phyloP scores from a whole-genome alignment of 2,113 vertebrate genomes.

The Erythrocercus mccallii region DNA sequence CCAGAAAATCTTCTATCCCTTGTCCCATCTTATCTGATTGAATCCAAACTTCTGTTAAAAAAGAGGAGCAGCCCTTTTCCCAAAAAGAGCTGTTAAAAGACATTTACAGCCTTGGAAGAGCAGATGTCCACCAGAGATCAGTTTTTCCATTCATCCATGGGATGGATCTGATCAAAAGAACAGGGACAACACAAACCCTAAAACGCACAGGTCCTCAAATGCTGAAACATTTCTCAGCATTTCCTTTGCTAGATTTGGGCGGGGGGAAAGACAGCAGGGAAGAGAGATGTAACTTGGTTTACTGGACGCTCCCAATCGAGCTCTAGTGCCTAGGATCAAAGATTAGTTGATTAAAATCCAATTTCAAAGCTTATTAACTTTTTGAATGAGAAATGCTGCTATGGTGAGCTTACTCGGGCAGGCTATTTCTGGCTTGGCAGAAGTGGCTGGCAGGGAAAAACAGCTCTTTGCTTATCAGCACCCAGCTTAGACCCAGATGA shows the following conservation, averaged over 20 bases:
- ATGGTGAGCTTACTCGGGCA: conserved; percentile 19
- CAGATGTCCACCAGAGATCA: neutral
- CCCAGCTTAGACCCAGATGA: conserved; percentile 5
- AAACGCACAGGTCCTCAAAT: neutral
- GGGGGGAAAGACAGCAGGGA: neutral
- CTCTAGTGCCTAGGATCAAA: conserved; percentile 45
- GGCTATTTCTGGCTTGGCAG: conserved; percentile 51
- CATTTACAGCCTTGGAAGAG: neutral
- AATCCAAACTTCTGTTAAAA: neutral
- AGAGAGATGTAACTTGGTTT: conserved; percentile 48
- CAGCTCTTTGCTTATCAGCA: neutral
- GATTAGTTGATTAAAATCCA: conserved; percentile 69
- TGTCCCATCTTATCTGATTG: neutral
- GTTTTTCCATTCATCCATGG: neutral
- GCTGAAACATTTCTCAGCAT: neutral
- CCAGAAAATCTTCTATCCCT: neutral
- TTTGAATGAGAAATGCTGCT: conserved; percentile 63
- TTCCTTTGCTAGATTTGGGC: neutral
- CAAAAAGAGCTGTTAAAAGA: neutral
- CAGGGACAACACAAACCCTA: neutral
- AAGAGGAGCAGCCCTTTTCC: neutral
- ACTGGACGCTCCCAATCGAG: conserved; percentile 34
- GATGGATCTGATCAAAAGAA: neutral
- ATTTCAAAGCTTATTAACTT: conserved; percentile 72
- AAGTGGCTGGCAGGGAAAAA: neutral